A percentile compares a stretch with the other conserved stretches of the same genome.
phyloP scores from a whole-genome alignment of 2,888 invertebrate genomes.

The Dicyrtomina minuta region DNA sequence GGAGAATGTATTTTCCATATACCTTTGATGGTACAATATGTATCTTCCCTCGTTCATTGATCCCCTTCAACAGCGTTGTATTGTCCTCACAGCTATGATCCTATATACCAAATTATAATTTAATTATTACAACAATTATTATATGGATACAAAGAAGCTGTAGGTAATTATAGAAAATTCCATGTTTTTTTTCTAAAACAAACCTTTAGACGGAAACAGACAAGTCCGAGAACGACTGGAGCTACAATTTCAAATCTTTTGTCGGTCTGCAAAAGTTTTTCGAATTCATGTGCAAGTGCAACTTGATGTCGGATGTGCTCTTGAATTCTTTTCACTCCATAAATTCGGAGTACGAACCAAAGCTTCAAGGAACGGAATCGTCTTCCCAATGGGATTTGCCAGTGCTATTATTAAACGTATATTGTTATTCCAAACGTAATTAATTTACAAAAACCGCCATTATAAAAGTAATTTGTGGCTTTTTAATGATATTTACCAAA shows the following conservation, averaged over 20 bases:
- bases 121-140: neutral
- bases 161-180: too few species aligned
- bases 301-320: conserved; percentile 83
- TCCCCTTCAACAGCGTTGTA: conserved; percentile 75
- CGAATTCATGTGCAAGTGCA: conserved; percentile 82
- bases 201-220: conserved; percentile 90
- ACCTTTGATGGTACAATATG: conserved; percentile 91
- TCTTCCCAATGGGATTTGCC: conserved; percentile 94
- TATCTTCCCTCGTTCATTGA: conserved; percentile 87
- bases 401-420: conserved; percentile 64
- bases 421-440: too few species aligned
- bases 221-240: conserved; percentile 89
- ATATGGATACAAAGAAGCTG: neutral
- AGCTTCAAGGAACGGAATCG: conserved; percentile 89
- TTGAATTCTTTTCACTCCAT: conserved; percentile 85
- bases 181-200: too few species aligned
- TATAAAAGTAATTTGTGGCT: neutral
- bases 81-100: conserved; percentile 72
- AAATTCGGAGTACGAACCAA: conserved; percentile 91
- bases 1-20: conserved; percentile 77
- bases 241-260: conserved; percentile 83
- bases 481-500: neutral
- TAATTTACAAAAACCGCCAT: too few species aligned
- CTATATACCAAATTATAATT: neutral
- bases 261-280: conserved; percentile 72